A percentile compares a stretch with the other conserved stretches of the same genome.
These are phyloP conservation scores for Pristis pectinata DNA, from an alignment of 2,797 vertebrate genomes.

Conservation along the genomic window DNA sequence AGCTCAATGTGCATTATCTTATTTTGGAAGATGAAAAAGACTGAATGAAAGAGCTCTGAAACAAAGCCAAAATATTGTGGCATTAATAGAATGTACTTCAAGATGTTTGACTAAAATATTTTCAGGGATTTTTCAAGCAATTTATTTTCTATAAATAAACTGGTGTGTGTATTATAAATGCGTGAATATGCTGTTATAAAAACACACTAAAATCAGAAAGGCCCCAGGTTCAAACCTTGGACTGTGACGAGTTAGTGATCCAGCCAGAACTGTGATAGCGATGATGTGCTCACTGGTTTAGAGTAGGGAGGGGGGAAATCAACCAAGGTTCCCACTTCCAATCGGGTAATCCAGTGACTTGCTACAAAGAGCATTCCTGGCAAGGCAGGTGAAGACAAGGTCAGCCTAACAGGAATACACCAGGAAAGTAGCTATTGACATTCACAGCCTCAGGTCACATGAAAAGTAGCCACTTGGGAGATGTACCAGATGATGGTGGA, in stretches of 20 bases:
- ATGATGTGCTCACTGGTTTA: neutral
- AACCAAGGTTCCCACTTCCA: neutral
- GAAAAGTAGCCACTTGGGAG: neutral
- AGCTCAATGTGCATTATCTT: neutral
- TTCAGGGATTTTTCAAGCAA: neutral
- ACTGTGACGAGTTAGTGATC: neutral
- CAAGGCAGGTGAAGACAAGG: neutral
- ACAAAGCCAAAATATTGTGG: neutral
- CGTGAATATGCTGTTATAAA: neutral
- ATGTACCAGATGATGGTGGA: neutral
- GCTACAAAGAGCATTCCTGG: neutral
- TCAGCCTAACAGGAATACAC: neutral
- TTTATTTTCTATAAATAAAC: slow-evolving; percentile 14
- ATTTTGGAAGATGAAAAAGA: neutral
- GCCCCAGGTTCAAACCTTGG: neutral
- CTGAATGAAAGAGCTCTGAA: neutral
- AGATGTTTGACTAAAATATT: neutral
- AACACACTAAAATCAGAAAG: neutral
- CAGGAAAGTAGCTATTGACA: neutral
- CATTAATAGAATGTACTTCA: neutral
- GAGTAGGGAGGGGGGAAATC: no score
- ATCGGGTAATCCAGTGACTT: neutral
- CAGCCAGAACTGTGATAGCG: neutral
- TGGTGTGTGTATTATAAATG: neutral
- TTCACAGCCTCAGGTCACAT: no score